Conservation (phyloP, 2,113 vertebrate species). For the Clarias batrachus region DNA sequence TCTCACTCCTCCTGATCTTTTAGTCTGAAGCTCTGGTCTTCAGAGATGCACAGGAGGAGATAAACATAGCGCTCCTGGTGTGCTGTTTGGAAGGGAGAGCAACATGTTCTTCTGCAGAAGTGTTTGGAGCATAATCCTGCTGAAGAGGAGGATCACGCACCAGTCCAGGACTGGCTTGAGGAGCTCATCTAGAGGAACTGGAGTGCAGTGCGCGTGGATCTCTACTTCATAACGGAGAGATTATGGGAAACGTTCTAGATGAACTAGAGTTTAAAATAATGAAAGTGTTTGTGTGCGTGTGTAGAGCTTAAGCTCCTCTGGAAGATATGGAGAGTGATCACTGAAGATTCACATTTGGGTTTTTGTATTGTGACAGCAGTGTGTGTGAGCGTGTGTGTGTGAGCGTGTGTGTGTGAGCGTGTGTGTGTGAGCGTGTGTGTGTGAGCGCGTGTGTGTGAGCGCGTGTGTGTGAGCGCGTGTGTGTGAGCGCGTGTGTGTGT, state of each 20-base stretch:
- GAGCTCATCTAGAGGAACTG: not conserved
- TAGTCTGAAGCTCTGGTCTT: not conserved
- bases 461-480: too few relatives aligned
- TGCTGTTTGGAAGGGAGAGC: not conserved
- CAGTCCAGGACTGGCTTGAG: not conserved
- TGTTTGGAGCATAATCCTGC: not conserved
- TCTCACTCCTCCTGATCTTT: not conserved
- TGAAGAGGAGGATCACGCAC: not conserved
- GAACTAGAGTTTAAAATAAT: not conserved
- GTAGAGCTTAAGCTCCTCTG: not conserved
- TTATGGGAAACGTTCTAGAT: not conserved
- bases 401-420: rapidly evolving
- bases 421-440: not conserved
- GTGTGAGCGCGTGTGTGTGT: not conserved
- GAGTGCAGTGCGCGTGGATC: not conserved
- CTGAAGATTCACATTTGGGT: not conserved
- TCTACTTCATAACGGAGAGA: not conserved
- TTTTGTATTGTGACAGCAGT: not conserved
- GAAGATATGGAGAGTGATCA: not conserved
- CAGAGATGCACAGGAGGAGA: not conserved
- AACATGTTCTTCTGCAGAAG: not conserved
- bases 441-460: too few relatives aligned
- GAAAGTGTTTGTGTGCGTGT: not conserved
- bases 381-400: too few relatives aligned
- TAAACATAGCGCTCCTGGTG: not conserved